Evolutionary conservation across 2,888 invertebrate species (phyloP), one percentile per base, ranked within the genome.

Genomic region (Apotomis turbidana): DNA sequence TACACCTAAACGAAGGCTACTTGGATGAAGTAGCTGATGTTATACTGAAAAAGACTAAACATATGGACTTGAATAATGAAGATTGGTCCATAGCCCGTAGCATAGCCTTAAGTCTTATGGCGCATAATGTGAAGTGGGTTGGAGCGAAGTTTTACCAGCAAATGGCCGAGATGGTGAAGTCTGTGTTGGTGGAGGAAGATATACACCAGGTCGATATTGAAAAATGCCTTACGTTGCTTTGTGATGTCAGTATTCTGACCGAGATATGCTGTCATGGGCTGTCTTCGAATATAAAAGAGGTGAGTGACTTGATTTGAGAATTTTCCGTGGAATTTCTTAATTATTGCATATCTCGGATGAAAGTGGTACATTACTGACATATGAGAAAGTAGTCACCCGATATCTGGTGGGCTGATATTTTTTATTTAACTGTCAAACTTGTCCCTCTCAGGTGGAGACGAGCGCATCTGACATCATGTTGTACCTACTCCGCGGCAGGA

Each of bases 241-340:
- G 94, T 72, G 94, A 95, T 75, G 89, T 94, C 13, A 90, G 90
- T 58, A 85, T 96, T 64, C 80, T 96, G 66, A 94, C 93, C 1
- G 96, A 96, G 88, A 95, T 96, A 51, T 94, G 95, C 74, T 94
- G 94, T 76, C 95, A 95, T 81, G 96, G 96, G 59, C 79, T 95
- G 10, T 91, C 89, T 9, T 93, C 93, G 0, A 81, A 80, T 41
- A 78, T 77, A 8, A 83, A 84, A 78, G 87, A 88, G 85, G 93
- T 89, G 70, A 70, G 71, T 55, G 13, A n/a, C 15, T 54, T 44
- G 5, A 27, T 9, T 15, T 27, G 1, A 2, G 1, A 27, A 27
- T 27, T 27, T 27, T 27, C 27, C 27, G 27, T 27, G 27, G 2
- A 27, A 27, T 27, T 27, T 27, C 27, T 27, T 27, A 27, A 27